These are phyloP conservation scores for Clarias macrocephalus DNA, from an alignment of 2,113 vertebrate genomes.

Conservation along the genomic window DNA sequence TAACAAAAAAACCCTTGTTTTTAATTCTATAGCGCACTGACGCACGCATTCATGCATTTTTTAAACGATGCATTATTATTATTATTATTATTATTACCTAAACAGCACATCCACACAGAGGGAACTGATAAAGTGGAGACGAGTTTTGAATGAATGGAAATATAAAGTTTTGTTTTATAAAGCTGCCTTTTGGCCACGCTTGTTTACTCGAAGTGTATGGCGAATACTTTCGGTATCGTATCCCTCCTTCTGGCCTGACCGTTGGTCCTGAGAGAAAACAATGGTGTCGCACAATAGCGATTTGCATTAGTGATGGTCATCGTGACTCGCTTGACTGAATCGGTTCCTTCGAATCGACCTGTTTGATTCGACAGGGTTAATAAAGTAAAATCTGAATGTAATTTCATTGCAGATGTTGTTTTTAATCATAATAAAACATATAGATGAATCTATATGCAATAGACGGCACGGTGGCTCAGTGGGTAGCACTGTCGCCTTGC, in stretches of 20 bases:
- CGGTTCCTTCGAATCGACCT: neutral
- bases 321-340: neutral
- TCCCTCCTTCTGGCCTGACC: neutral
- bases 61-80: neutral
- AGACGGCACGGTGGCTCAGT: no score
- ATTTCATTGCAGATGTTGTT: neutral
- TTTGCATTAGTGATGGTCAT: conserved; percentile 19
- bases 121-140: neutral
- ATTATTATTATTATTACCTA: neutral
- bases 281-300: neutral
- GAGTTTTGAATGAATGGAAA: neutral
- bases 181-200: neutral
- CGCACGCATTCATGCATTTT: neutral
- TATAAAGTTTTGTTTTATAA: conserved; percentile 9
- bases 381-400: neutral
- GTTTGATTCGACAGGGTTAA: neutral
- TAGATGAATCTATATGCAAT: no score
- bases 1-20: neutral
- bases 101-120: neutral
- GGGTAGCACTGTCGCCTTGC: no score
- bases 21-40: neutral
- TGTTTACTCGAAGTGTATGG: neutral
- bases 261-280: neutral
- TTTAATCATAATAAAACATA: neutral
- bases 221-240: neutral